Evolutionary conservation across 2,797 vertebrate species (phyloP), one percentile per base, ranked within the genome.

Genomic region (Pipistrellus pipistrellus): DNA sequence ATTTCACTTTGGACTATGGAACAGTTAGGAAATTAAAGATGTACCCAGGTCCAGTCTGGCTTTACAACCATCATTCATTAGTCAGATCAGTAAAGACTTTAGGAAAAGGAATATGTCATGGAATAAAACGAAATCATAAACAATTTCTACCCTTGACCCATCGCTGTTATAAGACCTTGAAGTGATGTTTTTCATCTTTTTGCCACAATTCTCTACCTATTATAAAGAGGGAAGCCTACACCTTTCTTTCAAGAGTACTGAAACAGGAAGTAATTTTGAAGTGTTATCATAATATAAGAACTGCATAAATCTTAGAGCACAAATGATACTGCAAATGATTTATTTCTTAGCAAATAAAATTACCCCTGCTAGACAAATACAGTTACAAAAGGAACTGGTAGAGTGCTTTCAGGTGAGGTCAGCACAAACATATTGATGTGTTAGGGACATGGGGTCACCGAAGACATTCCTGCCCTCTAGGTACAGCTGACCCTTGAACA

Each of bases 301-400:
- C 68, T n/a, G 1, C 20, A 35, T 80, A 90, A 84, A 84, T 38
- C 25, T 85, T 66, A 92, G 53, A 51, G 92, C 38, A 53, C n/a
- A 86, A 96, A 94, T 41, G 21, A 51, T 76, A 44, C 51, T 55
- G 30, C 23, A 71, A 81, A 77, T 32, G 51, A 91, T 85, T 90
- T 66, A 35, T 88, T 82, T 78, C 59, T 96, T 38, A 87, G 41
- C 71, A 81, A 94, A 91, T 82, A 77, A 86, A 78, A 80, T 87
- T 38, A 44, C 48, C 21, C 32, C 15, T 25, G 21, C 30, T 64
- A 90, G 75, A 78, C 20, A 93, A 90, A 95, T 44, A 66, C 20
- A 71, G 71, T 59, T 64, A 82, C 6, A 78, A 85, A 94, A 69
- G 9, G 68, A 80, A 66, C 9, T 38, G 92, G 59, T 71, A 8